Evolutionary conservation across 2,113 vertebrate genomes (phyloP), one percentile per base, ranked within the genome.

Genomic region (Drymodes brunneopygia): DNA sequence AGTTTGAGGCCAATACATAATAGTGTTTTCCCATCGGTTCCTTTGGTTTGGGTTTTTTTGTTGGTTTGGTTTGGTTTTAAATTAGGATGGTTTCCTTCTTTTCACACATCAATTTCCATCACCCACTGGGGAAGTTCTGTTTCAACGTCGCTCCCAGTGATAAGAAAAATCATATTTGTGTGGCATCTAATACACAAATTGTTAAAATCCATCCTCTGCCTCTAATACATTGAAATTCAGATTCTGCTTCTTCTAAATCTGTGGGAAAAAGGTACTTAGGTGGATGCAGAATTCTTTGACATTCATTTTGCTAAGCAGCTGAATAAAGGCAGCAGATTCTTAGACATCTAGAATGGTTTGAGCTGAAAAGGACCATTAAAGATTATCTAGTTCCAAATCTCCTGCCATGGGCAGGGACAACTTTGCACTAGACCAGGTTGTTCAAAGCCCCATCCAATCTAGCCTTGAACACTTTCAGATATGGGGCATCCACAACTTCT

Each of bases 41-140:
- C 12, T 60, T 67, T 67, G 16, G 20, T 36, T 38, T 28, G 6
- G 2, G 3, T 4, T 53, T 53, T 9, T 73, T 73, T 29, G 11
- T 33, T 54, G 35, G 16, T 1, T 64, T 36, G 38, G 8, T 73
- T 14, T 35, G 25, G 2, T 75, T 92, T 70, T 6, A 60, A 81
- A 56, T 58, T 42, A 47, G 58, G 70, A 85, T 64, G 9, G 25
- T 75, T 81, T 96, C 67, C 22, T 77, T 79, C 64, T 84, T 96
- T 96, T 82, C 40, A 85, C 27, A 53, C 24, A 82, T 82, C 40
- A 89, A 10, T 94, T 87, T 78, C 36, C 84, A 78, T 72, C 33
- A 62, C 27, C 61, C 20, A 36, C 28, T 80, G 22, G 22, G 25
- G 73, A 93, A 19, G 27, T 19, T 45, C 47, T 80, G 31, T 47